These are phyloP conservation scores for Cactoblastis cactorum DNA, from an alignment of 2,888 invertebrate species.

Conservation along the genomic window DNA sequence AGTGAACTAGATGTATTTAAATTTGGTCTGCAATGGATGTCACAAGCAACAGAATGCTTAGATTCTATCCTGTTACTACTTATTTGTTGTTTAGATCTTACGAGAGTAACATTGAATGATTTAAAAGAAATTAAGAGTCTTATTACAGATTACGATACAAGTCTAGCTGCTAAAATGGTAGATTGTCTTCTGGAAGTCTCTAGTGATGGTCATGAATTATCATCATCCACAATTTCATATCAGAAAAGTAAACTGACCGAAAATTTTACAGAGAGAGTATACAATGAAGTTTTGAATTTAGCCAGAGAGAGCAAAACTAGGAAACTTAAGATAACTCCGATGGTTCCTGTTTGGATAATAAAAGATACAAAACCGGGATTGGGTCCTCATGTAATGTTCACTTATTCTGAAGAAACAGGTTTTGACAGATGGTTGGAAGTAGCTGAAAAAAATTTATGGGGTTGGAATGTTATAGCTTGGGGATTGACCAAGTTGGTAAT, in stretches of 20 bases:
- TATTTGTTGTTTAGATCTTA: conserved; percentile 56
- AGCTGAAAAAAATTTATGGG: conserved; percentile 60
- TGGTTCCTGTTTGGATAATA: conserved; percentile 46
- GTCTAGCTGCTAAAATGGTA: conserved; percentile 48
- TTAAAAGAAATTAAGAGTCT: conserved; percentile 40
- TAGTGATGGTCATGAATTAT: conserved; percentile 27
- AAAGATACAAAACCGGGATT: conserved; percentile 37
- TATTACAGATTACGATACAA: conserved; percentile 37
- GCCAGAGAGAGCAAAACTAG: conserved; percentile 42
- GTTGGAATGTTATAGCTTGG: conserved; percentile 62
- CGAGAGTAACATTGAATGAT: conserved; percentile 36
- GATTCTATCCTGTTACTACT: conserved; percentile 50
- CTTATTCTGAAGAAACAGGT: conserved; percentile 38
- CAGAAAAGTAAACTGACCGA: conserved; percentile 36
- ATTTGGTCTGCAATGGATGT: conserved; percentile 62
- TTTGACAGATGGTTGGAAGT: conserved; percentile 58
- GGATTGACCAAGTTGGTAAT: conserved; percentile 52
- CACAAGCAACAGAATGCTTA: conserved; percentile 39
- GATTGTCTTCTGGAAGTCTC: conserved; percentile 43
- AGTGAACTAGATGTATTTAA: conserved; percentile 56
- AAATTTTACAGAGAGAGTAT: conserved; percentile 52
- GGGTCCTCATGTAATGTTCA: conserved; percentile 46
- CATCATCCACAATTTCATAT: conserved; percentile 26
- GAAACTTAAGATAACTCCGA: conserved; percentile 36
- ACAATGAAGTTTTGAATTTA: conserved; percentile 44